Base-by-base conservation (phyloP, 2,888 invertebrate genomes). In the Esperia sulphurella region DNA sequence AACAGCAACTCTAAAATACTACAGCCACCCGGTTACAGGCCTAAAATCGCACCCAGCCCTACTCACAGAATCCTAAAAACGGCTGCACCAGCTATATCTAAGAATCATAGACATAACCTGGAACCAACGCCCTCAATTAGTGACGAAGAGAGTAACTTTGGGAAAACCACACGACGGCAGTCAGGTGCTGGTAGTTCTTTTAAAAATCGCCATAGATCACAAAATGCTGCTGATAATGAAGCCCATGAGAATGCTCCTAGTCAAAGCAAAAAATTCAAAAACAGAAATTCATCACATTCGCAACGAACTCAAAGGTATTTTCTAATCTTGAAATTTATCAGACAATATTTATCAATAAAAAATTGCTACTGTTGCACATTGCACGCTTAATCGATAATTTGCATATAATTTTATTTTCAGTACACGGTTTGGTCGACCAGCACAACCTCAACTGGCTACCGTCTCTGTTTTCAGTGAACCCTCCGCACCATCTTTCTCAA, bases 1-100 rank as follows among this genome's bases (percentile, higher is more conserved):
- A 95, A 96, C 68, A 96, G 95, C 66, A 94, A 95, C 38, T 95
- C 96, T 0, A 94, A 93, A 68, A 83, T 94, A 37, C 79, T 93
- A 50, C 72, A 78, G 53, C 71, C 77, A 30, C 57, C 78, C 43
- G 88, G 84, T 1, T 90, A 91, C 56, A 91, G 92, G 67, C 90
- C 84, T 7, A 94, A 93, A 82, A 93, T 94, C 53, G 91, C 92
- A 39, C 93, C 95, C 0, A 91, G 93, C 35, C 92, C 92, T 38
- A 90, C 93, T 0, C 90, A 93, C 47, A 91, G 94, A 64, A 94
- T 95, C 50, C 73, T 95, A 41, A 95, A 95, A 84, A 95, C 95
- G 0, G 92, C 93, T n/a, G 94, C 94, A 13, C 94, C 95, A 0
- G 86, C 90, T 37, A 83, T 91, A 49, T 74, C 83, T 39, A 91